A percentile compares a stretch with the other conserved stretches of the same genome.
phyloP scores from a whole-genome alignment of 2,797 vertebrate species.

The Psittacula derbiana region DNA sequence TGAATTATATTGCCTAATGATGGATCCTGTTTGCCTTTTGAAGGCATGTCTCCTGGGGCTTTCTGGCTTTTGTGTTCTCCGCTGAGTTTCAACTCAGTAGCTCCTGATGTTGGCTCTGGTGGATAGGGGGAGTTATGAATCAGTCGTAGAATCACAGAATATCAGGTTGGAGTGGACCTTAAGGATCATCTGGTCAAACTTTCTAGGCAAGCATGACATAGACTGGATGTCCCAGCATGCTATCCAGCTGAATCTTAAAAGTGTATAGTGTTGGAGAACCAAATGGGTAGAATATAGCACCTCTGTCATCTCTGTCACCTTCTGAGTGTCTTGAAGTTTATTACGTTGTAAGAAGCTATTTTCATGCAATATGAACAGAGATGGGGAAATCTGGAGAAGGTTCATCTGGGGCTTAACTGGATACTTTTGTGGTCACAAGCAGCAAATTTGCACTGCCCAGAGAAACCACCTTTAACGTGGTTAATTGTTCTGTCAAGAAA shows the following conservation, averaged over 20 bases:
- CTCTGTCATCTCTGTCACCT: background rate
- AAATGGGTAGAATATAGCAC: background rate
- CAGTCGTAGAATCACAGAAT: background rate
- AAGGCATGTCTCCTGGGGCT: background rate
- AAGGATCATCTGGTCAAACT: background rate
- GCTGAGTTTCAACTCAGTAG: background rate
- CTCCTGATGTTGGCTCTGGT: background rate
- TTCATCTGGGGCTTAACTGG: background rate
- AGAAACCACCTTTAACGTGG: background rate
- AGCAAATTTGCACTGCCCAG: background rate
- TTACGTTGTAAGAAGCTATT: background rate
- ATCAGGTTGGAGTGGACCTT: background rate
- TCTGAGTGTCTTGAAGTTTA: background rate
- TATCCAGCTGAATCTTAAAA: background rate
- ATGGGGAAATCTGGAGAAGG: background rate
- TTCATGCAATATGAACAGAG: background rate
- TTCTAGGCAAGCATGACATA: background rate
- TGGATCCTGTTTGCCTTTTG: background rate
- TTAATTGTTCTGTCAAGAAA: background rate
- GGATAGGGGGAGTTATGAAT: background rate
- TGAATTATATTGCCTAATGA: background rate
- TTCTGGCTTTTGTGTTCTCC: background rate
- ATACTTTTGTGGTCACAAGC: background rate
- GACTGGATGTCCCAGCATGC: background rate
- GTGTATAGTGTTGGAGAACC: background rate